Conservation (phyloP, 2,113 vertebrate species). For the Entosphenus tridentatus region DNA sequence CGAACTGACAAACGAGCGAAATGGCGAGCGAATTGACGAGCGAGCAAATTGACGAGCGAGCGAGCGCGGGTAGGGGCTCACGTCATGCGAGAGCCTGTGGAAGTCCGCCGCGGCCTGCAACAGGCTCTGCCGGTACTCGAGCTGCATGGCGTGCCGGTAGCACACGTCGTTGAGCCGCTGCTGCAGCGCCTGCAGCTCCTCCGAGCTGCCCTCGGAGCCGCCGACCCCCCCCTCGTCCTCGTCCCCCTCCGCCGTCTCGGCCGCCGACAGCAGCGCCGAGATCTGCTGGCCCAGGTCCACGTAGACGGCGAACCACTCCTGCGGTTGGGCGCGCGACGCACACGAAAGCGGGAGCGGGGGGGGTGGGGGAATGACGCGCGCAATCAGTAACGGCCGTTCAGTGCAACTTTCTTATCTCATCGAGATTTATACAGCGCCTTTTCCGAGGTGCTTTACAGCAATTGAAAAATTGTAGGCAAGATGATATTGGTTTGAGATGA, state of each 20-base stretch:
- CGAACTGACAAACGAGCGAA: too few species aligned
- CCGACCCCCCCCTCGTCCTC: too few species aligned
- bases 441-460: too few species aligned
- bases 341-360: not conserved
- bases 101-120: slow-evolving; percentile 77
- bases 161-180: slow-evolving; percentile 94
- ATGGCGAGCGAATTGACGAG: too few species aligned
- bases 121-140: slow-evolving; percentile 77
- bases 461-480: too few species aligned
- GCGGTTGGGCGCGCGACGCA: slow-evolving; percentile 9
- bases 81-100: slow-evolving; percentile 76
- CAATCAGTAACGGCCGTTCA: too few species aligned
- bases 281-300: slow-evolving; percentile 98
- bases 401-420: too few species aligned
- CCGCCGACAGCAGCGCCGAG: slow-evolving; percentile 56
- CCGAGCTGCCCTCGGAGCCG: slow-evolving; percentile 46
- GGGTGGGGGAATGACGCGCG: too few species aligned
- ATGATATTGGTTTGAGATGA: too few species aligned
- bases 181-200: slow-evolving; percentile 66
- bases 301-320: slow-evolving; percentile 98
- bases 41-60: slow-evolving; percentile 9
- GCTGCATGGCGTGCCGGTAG: slow-evolving; percentile 80
- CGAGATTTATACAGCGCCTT: too few species aligned
- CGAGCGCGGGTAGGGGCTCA: slow-evolving; percentile 21
- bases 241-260: slow-evolving; percentile 20